These are phyloP conservation scores for Xanthorhoe spadicearia DNA, from an alignment of 2,888 invertebrate species.

Conservation along the genomic window DNA sequence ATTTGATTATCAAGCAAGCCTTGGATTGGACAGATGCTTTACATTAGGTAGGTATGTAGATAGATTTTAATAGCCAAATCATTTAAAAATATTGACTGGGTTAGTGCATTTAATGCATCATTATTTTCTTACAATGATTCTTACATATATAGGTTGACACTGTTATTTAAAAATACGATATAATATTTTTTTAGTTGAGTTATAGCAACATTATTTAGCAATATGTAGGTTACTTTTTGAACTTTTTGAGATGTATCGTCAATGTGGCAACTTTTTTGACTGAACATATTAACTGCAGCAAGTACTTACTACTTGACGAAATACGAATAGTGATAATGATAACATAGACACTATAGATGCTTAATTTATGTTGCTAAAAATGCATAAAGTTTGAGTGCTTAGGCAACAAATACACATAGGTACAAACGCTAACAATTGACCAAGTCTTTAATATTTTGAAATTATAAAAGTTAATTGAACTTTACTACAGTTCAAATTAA, in stretches of 20 bases:
- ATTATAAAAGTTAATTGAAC: slow-evolving; percentile 4
- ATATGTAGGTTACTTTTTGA: slow-evolving; percentile 6
- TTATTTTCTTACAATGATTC: slow-evolving; percentile 5
- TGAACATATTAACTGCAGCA: background rate
- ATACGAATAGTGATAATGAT: background rate
- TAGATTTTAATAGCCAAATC: background rate
- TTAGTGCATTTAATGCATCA: slow-evolving; percentile 53
- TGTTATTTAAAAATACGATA: background rate
- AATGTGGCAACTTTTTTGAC: slow-evolving; percentile 10
- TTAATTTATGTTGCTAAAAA: slow-evolving; percentile 9
- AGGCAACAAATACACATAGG: slow-evolving; percentile 12
- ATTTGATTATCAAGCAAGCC: slow-evolving; percentile 3
- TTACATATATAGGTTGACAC: background rate
- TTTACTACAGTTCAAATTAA: slow-evolving; percentile 8
- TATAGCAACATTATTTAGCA: background rate
- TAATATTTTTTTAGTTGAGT: background rate
- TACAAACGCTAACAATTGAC: slow-evolving; percentile 55
- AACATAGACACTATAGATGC: background rate
- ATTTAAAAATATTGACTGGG: slow-evolving; percentile 46
- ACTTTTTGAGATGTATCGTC: slow-evolving; percentile 17
- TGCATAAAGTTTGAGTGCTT: slow-evolving; percentile 14
- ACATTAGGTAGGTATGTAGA: background rate
- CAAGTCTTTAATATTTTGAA: slow-evolving; percentile 28
- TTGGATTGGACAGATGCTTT: slow-evolving; percentile 29
- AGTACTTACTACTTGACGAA: background rate